These are phyloP conservation scores for Picathartes gymnocephalus DNA, from an alignment of 2,113 vertebrate genomes.

Conservation along the genomic window DNA sequence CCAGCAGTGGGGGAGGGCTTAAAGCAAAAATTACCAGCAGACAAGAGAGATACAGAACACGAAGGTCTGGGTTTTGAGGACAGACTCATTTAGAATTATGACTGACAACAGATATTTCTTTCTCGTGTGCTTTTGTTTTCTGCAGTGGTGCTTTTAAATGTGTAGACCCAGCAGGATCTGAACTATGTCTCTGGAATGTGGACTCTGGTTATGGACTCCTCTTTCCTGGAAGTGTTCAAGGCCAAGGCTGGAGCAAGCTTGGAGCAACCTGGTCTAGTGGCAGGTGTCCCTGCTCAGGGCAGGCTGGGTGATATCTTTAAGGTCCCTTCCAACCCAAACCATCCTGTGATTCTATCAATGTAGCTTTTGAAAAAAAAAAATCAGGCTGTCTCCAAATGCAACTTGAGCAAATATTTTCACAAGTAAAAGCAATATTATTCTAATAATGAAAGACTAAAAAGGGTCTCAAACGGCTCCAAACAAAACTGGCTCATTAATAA, in stretches of 20 bases:
- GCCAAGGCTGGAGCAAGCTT: not conserved
- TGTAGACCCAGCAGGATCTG: not conserved
- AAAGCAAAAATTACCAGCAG: not conserved
- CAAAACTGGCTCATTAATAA: not conserved
- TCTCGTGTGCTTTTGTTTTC: not conserved
- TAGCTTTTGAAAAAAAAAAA: not conserved
- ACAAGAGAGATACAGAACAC: not conserved
- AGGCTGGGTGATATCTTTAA: not conserved
- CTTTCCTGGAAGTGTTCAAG: not conserved
- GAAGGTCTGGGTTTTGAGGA: not conserved
- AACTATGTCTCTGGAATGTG: not conserved
- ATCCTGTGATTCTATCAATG: not conserved
- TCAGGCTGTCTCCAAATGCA: not conserved
- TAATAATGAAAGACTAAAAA: not conserved
- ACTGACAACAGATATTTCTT: not conserved
- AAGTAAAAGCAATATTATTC: not conserved
- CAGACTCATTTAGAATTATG: not conserved
- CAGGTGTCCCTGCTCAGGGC: not conserved
- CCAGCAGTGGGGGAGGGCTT: accelerated
- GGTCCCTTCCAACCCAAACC: not conserved
- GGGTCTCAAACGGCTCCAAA: not conserved
- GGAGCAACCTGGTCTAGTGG: not conserved
- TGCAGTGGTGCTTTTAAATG: not conserved
- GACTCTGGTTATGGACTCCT: not conserved
- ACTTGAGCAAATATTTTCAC: not conserved